These are phyloP conservation scores for Lochmaea crataegi DNA, from an alignment of 2,888 invertebrate species.

Conservation along the genomic window DNA sequence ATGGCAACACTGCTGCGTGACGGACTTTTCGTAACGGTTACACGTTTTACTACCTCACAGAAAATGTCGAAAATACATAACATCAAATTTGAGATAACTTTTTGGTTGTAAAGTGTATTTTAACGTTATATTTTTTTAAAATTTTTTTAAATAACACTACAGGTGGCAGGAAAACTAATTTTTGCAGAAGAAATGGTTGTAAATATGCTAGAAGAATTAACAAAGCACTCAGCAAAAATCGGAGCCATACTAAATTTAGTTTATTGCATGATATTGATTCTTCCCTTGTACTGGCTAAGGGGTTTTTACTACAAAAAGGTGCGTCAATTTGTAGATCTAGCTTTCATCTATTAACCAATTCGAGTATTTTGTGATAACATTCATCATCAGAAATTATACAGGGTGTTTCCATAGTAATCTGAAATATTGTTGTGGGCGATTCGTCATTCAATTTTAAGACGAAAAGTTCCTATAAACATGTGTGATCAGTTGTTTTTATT, in stretches of 20 bases:
- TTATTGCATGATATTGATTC: conserved; percentile 76
- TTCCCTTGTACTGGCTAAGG: conserved; percentile 70
- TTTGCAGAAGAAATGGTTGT: conserved; percentile 48
- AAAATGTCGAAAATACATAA: too few relatives aligned
- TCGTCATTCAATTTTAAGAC: too few relatives aligned
- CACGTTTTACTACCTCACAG: too few relatives aligned
- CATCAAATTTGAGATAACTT: too few relatives aligned
- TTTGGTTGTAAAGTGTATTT: too few relatives aligned
- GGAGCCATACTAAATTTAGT: conserved; percentile 54
- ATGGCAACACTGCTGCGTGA: too few relatives aligned
- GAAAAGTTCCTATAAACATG: too few relatives aligned
- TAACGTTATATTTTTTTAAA: conserved; percentile 6
- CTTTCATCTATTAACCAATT: not conserved
- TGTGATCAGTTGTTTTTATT: too few relatives aligned
- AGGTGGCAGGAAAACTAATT: conserved; percentile 18
- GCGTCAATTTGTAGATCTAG: conserved; percentile 34
- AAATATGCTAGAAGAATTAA: conserved; percentile 61
- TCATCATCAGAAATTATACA: too few relatives aligned
- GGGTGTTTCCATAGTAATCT: too few relatives aligned
- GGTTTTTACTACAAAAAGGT: conserved; percentile 71
- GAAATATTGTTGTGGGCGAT: too few relatives aligned
- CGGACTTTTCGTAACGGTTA: too few relatives aligned
- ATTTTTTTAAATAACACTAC: not conserved
- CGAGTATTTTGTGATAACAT: not conserved
- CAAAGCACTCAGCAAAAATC: conserved; percentile 60